These are phyloP conservation scores for Vimba vimba DNA, from an alignment of 2,113 vertebrate genomes.

Conservation along the genomic window DNA sequence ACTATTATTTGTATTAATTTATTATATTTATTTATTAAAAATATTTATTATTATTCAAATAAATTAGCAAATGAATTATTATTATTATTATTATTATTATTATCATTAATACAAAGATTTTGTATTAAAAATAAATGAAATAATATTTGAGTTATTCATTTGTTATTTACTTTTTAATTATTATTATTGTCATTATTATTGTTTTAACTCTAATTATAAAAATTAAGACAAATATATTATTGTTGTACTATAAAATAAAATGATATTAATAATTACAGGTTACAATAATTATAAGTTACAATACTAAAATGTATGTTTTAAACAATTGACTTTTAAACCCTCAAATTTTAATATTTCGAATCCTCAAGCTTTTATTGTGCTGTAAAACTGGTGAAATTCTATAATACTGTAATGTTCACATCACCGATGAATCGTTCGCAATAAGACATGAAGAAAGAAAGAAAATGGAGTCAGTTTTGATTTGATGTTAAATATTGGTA, in stretches of 20 bases:
- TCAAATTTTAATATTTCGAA: neutral
- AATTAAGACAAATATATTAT: neutral
- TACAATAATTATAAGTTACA: neutral
- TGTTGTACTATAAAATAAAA: neutral
- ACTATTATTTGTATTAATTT: neutral
- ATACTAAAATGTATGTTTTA: neutral
- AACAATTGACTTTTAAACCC: neutral
- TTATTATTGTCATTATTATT: neutral
- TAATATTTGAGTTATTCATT: neutral
- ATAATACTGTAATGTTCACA: too few species aligned
- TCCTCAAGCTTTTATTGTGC: neutral
- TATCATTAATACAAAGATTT: too few species aligned
- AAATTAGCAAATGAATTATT: too few species aligned
- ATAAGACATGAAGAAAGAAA: neutral
- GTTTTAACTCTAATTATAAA: neutral
- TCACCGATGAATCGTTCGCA: neutral
- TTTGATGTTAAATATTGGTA: neutral
- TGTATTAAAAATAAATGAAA: too few species aligned
- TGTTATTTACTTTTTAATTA: neutral
- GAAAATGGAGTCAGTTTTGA: neutral
- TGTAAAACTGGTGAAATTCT: neutral
- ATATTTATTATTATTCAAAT: too few species aligned
- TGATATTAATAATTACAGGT: neutral
- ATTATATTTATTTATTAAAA: too few species aligned
- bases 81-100: too few species aligned